Conservation (phyloP, 2,888 invertebrate genomes). For the Protophormia terraenovae region DNA sequence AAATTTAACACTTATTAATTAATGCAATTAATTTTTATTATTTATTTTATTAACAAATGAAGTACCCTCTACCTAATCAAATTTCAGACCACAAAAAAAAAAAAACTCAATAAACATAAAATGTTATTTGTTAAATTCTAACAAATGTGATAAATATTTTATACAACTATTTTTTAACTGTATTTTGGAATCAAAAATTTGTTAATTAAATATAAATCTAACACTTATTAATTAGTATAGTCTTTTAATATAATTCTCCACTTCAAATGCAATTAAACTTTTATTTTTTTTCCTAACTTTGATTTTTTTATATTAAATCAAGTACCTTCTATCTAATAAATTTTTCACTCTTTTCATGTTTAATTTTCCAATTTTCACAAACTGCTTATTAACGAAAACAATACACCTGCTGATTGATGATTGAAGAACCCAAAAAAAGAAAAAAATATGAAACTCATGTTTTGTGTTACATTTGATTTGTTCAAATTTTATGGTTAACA, state of each 20-base stretch:
- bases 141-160: too few relatives aligned
- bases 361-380: conserved; percentile 62
- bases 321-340: conserved; percentile 32
- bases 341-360: conserved; percentile 46
- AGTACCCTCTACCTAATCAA: too few relatives aligned
- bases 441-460: conserved; percentile 15
- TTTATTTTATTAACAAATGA: too few relatives aligned
- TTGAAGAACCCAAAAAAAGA: conserved; percentile 14
- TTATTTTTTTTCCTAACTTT: not conserved
- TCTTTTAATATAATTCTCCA: not conserved
- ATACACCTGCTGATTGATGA: conserved; percentile 67
- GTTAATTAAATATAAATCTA: not conserved
- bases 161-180: too few relatives aligned
- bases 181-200: not conserved
- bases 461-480: conserved; percentile 60
- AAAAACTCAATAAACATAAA: too few relatives aligned
- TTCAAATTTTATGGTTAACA: conserved; percentile 67
- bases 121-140: too few relatives aligned
- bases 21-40: too few relatives aligned
- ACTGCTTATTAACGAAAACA: conserved; percentile 62
- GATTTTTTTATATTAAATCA: conserved; percentile 14
- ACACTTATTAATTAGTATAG: conserved; percentile 1
- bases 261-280: not conserved
- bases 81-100: too few relatives aligned
- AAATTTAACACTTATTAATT: too few relatives aligned